Evolutionary conservation across 1,140 invertebrate species (phyloP), one percentile per base, ranked within the genome.

Genomic region (Scaptomyza graminum): DNA sequence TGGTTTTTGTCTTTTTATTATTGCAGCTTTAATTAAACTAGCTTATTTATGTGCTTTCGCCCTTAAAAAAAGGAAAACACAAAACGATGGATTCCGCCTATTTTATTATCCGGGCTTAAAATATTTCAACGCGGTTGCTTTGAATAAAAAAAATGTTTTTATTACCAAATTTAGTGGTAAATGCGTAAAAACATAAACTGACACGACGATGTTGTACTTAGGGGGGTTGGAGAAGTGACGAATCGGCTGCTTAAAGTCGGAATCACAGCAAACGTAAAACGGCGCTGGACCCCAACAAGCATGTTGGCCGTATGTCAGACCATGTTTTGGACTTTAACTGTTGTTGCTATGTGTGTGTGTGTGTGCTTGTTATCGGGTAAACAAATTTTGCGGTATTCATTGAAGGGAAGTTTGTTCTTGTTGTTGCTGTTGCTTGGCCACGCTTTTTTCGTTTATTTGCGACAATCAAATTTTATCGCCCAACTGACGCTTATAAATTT

Each of bases 401-500:
- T 54, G 9, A 11, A 49, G 52, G 54, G 18, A 25, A 18, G 31
- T 16, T 59, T 34, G 31, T 50, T n/a, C n/a, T n/a, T 22, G 22
- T 22, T 22, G 18, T 22, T 22, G 18, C 0, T 22, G 18, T 22
- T 22, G 25, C 41, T 4, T 43, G 28, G 15, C 63, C 18, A 54
- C 37, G 3, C 37, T 37, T 51, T 34, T 34, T 62, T 25, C 25
- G 59, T 82, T 82, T 82, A 82, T 82, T 82, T 82, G 79, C 72
- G 66, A 75, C 79, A 83, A 83, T 83, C 79, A 83, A 83, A 79
- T 83, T 83, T 83, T 83, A 83, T 83, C 71, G 74, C 79, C 71
- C 79, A 83, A 76, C 79, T 79, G 79, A 83, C 80, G 79, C 79
- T 83, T 83, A 83, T 83, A 83, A 83, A 83, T 83, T 83, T 72